These are phyloP conservation scores for Fregetta grallaria DNA, from an alignment of 2,113 vertebrate species.

Conservation along the genomic window DNA sequence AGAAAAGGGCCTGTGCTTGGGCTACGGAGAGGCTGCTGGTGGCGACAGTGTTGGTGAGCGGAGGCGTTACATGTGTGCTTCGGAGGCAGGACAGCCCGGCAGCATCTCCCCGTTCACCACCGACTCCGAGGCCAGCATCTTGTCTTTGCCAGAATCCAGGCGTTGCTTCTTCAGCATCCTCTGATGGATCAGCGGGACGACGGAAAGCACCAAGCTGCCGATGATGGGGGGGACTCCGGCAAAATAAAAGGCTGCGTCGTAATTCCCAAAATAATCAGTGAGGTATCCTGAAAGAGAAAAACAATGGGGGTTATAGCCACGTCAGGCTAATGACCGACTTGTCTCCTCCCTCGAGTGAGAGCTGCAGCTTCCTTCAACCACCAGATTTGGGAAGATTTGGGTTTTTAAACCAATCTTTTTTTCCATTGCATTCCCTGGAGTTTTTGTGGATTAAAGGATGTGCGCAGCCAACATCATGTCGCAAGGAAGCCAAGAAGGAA, in stretches of 20 bases:
- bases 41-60: background rate
- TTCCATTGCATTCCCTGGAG: background rate
- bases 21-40: slow-evolving; percentile 33
- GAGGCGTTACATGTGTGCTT: slow-evolving; percentile 83
- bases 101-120: slow-evolving; percentile 91
- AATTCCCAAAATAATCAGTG: slow-evolving; percentile 84
- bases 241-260: slow-evolving; percentile 91
- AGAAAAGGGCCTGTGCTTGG: slow-evolving; percentile 32
- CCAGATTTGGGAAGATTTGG: background rate
- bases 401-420: background rate
- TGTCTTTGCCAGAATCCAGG: slow-evolving; percentile 83
- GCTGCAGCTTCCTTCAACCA: background rate
- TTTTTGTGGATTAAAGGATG: background rate
- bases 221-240: slow-evolving; percentile 92
- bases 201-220: slow-evolving; percentile 88
- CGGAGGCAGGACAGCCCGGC: slow-evolving; percentile 85
- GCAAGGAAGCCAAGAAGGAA: background rate
- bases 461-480: background rate
- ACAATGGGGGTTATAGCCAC: background rate
- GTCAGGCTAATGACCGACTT: background rate
- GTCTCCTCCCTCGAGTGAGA: background rate
- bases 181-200: slow-evolving; percentile 87
- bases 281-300: slow-evolving; percentile 83
- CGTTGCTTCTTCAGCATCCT: slow-evolving; percentile 76
- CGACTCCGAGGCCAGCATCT: slow-evolving; percentile 80